Base-by-base conservation (phyloP, 2,888 invertebrate species). In the Drosophila borealis region DNA sequence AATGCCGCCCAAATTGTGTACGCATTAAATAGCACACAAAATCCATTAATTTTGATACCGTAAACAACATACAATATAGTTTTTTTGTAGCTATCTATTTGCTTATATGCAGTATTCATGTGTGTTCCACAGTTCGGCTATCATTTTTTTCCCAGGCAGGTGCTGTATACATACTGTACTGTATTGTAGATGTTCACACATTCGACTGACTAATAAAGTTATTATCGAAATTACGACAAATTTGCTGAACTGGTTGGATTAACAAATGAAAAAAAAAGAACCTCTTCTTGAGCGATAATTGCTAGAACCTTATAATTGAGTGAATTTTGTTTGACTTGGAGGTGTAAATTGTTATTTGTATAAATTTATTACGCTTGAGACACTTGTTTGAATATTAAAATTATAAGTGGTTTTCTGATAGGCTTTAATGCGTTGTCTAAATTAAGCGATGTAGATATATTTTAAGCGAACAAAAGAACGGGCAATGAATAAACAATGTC, bases 11-110 rank as follows among this genome's bases (percentile, higher is more conserved):
- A 44, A 55, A 44, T 66, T 73, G 37, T 25, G 61, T 74, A 62
- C 48, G 34, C 71, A 59, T 29, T 39, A 59, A 48, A 56, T 36
- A 68, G 59, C 55, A 67, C 44, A 62, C 50, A 51, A 82, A 85
- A 69, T 42, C 83, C 81, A 82, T 82, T 82, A 86, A 86, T 80
- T 73, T 73, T 61, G 75, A 50, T 78, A 70, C 36, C 50, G 45
- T 70, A 79, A 79, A 77, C 81, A 77, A 64, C 33, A 17, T n/a
- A 60, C 42, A 42, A 67, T 59, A 56, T 54, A 49, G 50, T 60
- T 54, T 60, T 54, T 37, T 45, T 39, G 29, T n/a, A 54, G 29
- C 56, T 70, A 53, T 57, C 68, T 57, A 55, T 74, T 17, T 19
- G 25, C n/a, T 48, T 25, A 44, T 37, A 41, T 19, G 11, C 8